A percentile compares a stretch with the other conserved stretches of the same genome.
Conservation (phyloP, 2,113 vertebrate genomes). For the Oncorhynchus masou region DNA sequence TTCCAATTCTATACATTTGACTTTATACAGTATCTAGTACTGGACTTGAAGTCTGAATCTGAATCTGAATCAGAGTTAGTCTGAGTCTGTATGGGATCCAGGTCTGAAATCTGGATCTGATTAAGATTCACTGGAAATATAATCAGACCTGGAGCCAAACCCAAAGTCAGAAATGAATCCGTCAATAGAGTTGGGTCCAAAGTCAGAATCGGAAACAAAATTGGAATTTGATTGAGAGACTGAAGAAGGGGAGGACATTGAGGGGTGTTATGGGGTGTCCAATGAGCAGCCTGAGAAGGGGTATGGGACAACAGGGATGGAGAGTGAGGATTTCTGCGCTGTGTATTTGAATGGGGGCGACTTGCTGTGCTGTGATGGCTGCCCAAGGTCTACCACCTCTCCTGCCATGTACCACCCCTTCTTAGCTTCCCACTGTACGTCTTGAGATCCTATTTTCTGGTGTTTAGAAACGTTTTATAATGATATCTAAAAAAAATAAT, state of each 20-base stretch:
- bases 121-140: conserved; percentile 51
- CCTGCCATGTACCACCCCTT: conserved; percentile 85
- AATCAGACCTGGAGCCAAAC: conserved; percentile 62
- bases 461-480: no score
- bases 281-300: conserved; percentile 21
- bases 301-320: conserved; percentile 58
- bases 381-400: conserved; percentile 91
- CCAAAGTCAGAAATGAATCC: conserved; percentile 43
- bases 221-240: neutral
- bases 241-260: neutral
- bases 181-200: conserved; percentile 53
- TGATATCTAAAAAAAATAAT: no score
- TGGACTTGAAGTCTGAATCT: conserved; percentile 47
- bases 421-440: conserved; percentile 84
- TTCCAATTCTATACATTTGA: no score
- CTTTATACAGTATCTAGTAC: conserved; percentile 35
- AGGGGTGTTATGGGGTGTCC: neutral
- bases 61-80: conserved; percentile 10
- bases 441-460: neutral
- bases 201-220: conserved; percentile 9
- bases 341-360: conserved; percentile 91
- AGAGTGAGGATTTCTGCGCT: conserved; percentile 93
- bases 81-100: conserved; percentile 21
- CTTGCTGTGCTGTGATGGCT: conserved; percentile 87
- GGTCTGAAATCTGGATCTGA: conserved; percentile 38